Percentiles rank a stretch among this genome's conserved stretches.
Conservation (phyloP, 2,888 invertebrate species). For the Diarsia rubi region DNA sequence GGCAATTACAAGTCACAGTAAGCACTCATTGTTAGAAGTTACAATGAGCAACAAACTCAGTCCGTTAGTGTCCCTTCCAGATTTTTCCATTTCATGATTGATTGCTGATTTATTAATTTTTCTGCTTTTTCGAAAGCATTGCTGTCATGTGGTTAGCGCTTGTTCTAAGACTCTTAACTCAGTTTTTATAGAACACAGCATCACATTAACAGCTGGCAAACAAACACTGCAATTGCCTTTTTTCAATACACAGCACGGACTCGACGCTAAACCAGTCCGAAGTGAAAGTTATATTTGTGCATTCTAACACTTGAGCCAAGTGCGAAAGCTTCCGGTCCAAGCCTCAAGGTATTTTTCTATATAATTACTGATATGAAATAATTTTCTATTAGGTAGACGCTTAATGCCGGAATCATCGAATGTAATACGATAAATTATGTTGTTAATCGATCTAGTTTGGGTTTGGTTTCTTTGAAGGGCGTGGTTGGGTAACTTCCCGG, state of each 20-base stretch:
- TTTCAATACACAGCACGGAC: slow-evolving; percentile 73
- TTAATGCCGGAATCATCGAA: slow-evolving; percentile 59
- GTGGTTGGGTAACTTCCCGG: slow-evolving; percentile 56
- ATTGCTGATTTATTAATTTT: neutral
- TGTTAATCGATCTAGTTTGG: slow-evolving; percentile 64
- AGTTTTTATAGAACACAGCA: slow-evolving; percentile 35
- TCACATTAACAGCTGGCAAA: slow-evolving; percentile 48
- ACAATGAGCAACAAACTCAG: neutral
- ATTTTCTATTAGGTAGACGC: slow-evolving; percentile 68
- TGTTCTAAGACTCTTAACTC: neutral
- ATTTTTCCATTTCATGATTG: neutral
- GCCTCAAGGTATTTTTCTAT: slow-evolving; percentile 80
- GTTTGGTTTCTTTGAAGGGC: slow-evolving; percentile 40
- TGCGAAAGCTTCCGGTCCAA: slow-evolving; percentile 80
- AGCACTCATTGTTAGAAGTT: no score
- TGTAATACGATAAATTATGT: slow-evolving; percentile 61
- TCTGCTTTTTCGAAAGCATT: slow-evolving; percentile 3
- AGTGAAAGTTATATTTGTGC: slow-evolving; percentile 85
- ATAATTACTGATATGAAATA: slow-evolving; percentile 76
- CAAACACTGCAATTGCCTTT: slow-evolving; percentile 71
- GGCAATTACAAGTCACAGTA: no score
- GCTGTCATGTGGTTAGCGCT: neutral
- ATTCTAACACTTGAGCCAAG: slow-evolving; percentile 79
- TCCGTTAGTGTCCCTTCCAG: neutral
- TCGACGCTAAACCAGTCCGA: slow-evolving; percentile 78